These are phyloP conservation scores for Caenorhabditis sp. DNA, from an alignment of 2,888 invertebrate genomes.

Conservation along the genomic window DNA sequence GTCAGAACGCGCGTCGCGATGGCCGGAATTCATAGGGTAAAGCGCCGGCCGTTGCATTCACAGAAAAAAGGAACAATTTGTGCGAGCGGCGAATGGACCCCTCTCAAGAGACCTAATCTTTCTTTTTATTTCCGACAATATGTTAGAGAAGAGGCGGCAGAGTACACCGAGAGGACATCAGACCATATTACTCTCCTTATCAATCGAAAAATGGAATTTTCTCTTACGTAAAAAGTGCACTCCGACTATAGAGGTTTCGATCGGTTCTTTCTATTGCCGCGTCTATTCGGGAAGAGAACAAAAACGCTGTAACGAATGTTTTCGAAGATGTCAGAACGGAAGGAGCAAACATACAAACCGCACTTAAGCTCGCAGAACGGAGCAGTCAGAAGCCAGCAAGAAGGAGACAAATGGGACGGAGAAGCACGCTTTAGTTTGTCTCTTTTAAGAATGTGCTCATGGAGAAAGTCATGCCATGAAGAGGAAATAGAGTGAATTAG, in stretches of 20 bases:
- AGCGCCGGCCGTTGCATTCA: not conserved
- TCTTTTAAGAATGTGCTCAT: too few species aligned
- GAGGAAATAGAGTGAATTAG: too few species aligned
- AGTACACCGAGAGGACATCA: conserved; percentile 32
- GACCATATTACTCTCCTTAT: conserved; percentile 30
- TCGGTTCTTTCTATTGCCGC: not conserved
- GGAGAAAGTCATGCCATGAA: too few species aligned
- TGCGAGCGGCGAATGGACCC: conserved; percentile 22
- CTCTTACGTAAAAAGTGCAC: conserved; percentile 19
- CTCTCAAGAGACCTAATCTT: conserved; percentile 34
- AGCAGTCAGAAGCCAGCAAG: too few species aligned
- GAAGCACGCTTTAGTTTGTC: too few species aligned
- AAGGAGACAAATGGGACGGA: too few species aligned
- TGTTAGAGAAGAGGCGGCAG: conserved; percentile 16
- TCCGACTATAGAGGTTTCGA: not conserved
- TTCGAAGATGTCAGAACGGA: too few species aligned
- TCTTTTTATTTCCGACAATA: conserved; percentile 2
- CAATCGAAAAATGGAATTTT: conserved; percentile 5
- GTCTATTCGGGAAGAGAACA: too few species aligned
- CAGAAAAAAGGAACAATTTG: conserved; percentile 21
- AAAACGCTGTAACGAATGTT: too few species aligned
- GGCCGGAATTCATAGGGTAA: not conserved
- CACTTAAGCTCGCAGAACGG: not conserved
- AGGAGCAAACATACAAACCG: conserved; percentile 7
- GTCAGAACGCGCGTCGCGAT: too few species aligned